Evolutionary conservation across 2,113 vertebrate species (phyloP).

Genomic region (Platycercus adscitus): DNA sequence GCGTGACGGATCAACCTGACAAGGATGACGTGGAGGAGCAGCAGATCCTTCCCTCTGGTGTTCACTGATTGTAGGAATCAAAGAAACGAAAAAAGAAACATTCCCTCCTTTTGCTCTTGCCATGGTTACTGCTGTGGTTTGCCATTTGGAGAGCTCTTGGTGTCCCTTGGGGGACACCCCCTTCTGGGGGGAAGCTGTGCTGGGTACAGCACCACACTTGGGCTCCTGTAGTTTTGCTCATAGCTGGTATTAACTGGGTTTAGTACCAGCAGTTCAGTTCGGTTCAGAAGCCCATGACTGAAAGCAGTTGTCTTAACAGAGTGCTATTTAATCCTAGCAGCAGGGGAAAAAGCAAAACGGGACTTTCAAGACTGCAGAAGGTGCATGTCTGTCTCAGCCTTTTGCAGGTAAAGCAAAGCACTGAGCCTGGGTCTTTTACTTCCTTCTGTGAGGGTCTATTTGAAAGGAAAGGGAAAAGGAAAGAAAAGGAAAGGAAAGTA

Average conservation of each 20-base stretch:
- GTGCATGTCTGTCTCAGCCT: neutral
- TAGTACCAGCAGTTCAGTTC: neutral
- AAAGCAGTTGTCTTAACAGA: neutral
- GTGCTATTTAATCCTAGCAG: slow-evolving; percentile 12
- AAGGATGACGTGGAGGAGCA: neutral
- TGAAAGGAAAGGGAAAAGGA: neutral
- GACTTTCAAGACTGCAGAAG: neutral
- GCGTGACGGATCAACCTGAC: neutral
- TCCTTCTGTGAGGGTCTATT: neutral
- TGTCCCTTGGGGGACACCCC: neutral
- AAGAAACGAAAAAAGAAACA: neutral
- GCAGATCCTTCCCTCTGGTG: neutral
- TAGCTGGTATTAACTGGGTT: neutral
- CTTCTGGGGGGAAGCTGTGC: neutral
- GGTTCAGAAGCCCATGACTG: neutral
- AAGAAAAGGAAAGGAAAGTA: too few species aligned
- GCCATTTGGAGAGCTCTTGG: neutral
- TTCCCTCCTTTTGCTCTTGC: neutral
- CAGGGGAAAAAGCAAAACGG: neutral
- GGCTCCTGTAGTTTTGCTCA: neutral
- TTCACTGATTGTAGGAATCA: neutral
- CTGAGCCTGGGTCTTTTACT: neutral
- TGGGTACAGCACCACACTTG: neutral
- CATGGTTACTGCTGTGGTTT: neutral
- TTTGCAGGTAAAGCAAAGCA: neutral